These are phyloP conservation scores for Epicauta chinensis DNA, from an alignment of 1,140 invertebrate genomes.

Conservation along the genomic window DNA sequence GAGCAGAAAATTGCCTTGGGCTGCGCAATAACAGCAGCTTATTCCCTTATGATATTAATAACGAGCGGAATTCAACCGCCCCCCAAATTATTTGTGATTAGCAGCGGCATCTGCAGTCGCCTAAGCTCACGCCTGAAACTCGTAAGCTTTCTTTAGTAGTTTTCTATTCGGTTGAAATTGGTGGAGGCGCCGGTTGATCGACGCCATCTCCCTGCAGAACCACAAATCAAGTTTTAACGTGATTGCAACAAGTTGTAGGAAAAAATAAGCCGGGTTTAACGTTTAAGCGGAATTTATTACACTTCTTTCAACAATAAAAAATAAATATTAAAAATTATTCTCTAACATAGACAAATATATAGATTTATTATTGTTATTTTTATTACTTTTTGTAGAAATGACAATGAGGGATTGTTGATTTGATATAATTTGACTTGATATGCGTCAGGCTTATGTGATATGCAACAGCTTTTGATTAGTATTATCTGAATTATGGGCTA, in stretches of 20 bases:
- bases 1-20: constrained; percentile 41
- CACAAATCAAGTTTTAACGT: no score
- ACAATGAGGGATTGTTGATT: background rate
- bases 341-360: constrained; percentile 8
- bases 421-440: constrained; percentile 13
- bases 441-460: constrained; percentile 14
- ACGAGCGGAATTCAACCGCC: constrained; percentile 15
- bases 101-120: no score
- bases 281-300: constrained; percentile 12
- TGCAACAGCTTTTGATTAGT: constrained; percentile 9
- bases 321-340: constrained; percentile 13
- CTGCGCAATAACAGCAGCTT: constrained; percentile 40
- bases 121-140: no score
- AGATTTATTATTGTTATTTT: background rate
- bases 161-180: no score
- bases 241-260: no score
- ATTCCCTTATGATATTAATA: constrained; percentile 45
- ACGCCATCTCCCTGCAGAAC: no score
- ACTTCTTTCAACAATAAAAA: constrained; percentile 9
- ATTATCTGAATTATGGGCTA: background rate
- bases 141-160: no score
- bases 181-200: no score
- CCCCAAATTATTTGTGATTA: no score
- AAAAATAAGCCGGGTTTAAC: background rate
- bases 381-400: constrained; percentile 7